Conservation (phyloP, 30 jellyfish, hydroid and myxozoan genomes). For the Phacellophora camtschatica region DNA sequence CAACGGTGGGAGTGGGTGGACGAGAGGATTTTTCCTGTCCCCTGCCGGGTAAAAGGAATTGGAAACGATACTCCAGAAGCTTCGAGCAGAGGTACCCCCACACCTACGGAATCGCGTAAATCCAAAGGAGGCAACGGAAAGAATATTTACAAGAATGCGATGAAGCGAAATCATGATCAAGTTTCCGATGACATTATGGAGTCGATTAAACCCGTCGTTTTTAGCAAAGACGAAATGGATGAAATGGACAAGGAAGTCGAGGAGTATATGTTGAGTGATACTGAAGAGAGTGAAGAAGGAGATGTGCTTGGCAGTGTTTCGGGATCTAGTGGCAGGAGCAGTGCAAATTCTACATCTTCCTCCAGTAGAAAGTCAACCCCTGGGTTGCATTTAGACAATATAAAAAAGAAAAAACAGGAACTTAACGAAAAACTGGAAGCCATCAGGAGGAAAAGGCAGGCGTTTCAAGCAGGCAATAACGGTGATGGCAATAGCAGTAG, state of each 20-base stretch:
- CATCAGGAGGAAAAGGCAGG: slow-evolving; percentile 11
- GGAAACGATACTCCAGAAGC: slow-evolving; percentile 60
- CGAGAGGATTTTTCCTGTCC: slow-evolving; percentile 89
- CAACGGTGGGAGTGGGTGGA: slow-evolving; percentile 99
- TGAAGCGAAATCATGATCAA: background rate
- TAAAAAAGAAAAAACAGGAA: background rate
- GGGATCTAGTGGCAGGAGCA: slow-evolving; percentile 66
- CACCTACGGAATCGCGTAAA: slow-evolving; percentile 4
- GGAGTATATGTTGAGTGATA: slow-evolving; percentile 76
- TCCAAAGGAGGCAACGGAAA: background rate
- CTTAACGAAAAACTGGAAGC: background rate
- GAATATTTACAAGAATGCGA: background rate
- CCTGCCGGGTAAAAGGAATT: slow-evolving; percentile 11
- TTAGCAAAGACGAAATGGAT: slow-evolving; percentile 82
- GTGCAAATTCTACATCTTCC: slow-evolving; percentile 23
- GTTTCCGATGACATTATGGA: slow-evolving; percentile 68
- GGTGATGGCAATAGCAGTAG: slow-evolving; percentile 8
- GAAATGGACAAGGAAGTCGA: slow-evolving; percentile 97
- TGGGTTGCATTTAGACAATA: background rate
- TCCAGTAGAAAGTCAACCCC: slow-evolving; percentile 6
- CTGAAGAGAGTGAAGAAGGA: slow-evolving; percentile 32
- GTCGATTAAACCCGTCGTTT: slow-evolving; percentile 46
- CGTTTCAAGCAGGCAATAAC: background rate
- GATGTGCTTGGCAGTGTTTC: slow-evolving; percentile 67
- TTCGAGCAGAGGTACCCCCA: slow-evolving; percentile 87